Conservation (phyloP, 1,140 invertebrate species). For the Sminthurinus signatus region DNA sequence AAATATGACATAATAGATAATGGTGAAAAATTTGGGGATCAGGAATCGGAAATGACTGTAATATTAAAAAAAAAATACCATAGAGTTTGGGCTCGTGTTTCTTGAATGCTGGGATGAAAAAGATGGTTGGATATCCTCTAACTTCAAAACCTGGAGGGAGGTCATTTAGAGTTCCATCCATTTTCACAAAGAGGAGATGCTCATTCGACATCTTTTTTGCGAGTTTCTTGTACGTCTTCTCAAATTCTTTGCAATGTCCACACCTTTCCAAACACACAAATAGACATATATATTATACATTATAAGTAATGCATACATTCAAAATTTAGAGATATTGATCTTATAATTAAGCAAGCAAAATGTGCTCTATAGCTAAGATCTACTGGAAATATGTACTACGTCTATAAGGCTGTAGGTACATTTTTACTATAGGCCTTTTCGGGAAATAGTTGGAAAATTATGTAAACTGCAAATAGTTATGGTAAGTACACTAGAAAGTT, state of each 20-base stretch:
- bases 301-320: too few relatives aligned
- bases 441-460: not conserved
- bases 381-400: too few relatives aligned
- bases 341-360: too few relatives aligned
- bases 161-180: conserved; percentile 53
- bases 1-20: too few relatives aligned
- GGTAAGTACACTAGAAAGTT: too few relatives aligned
- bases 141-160: conserved; percentile 48
- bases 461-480: too few relatives aligned
- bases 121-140: conserved; percentile 52
- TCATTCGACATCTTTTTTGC: conserved; percentile 44
- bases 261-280: conserved; percentile 43
- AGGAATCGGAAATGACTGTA: too few relatives aligned
- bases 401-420: too few relatives aligned
- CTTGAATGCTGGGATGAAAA: conserved; percentile 48
- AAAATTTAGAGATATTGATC: too few relatives aligned
- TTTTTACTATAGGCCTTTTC: conserved; percentile 2
- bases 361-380: too few relatives aligned
- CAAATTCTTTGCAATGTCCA: conserved; percentile 51
- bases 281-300: not conserved
- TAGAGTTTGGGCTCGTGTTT: conserved; percentile 49
- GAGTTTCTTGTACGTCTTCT: conserved; percentile 47
- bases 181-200: conserved; percentile 50
- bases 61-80: too few relatives aligned
- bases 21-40: too few relatives aligned